Evolutionary conservation across 2,888 invertebrate species (phyloP), one percentile per base, ranked within the genome.

Genomic region (Amblyjoppa proteus): DNA sequence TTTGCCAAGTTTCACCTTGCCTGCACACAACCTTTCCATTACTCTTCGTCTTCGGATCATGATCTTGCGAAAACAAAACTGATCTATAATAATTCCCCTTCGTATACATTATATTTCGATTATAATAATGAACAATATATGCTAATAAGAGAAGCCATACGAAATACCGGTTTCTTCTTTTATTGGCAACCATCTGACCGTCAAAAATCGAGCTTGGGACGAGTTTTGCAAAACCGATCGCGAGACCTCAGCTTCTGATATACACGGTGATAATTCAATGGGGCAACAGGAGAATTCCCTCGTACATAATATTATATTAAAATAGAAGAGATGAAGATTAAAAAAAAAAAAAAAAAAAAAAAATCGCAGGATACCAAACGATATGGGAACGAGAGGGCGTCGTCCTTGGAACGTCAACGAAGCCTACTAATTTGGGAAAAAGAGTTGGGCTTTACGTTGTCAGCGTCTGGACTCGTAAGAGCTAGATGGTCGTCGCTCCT

Each of bases 1-100:
- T 95, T 86, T 96, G 96, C 98, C 98, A 98, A 85, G 95, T 96
- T 89, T 96, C 96, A 6, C 98, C 98, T 95, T 97, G 96, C 92
- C 97, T 97, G 93, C 53, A 85, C 77, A 83, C 74, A 82, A 79
- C 70, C 75, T 77, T 53, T 53, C 71, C 56, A 58, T 80, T 73
- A 77, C 41, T 70, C 56, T 70, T 61, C 78, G 41, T 1, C 20
- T 56, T 58, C 78, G 58, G 20, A 45, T 58, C 4, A 4, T 16
- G 20, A 78, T 69, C 49, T 70, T 41, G 28, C 38, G 45, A n/a
- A 70, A 78, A 70, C 53, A 70, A 78, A 78, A 64, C 51, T 68
- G 20, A 38, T 49, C 28, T 20, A 58, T 25, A 64, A 31, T 13
- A 31, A 61, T 28, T 66, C 38, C 13, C 16, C 38, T 45, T 3